Percentiles rank a stretch among this genome's conserved stretches.
Conservation (phyloP, 2,888 invertebrate species). For the Lysandra bellargus region DNA sequence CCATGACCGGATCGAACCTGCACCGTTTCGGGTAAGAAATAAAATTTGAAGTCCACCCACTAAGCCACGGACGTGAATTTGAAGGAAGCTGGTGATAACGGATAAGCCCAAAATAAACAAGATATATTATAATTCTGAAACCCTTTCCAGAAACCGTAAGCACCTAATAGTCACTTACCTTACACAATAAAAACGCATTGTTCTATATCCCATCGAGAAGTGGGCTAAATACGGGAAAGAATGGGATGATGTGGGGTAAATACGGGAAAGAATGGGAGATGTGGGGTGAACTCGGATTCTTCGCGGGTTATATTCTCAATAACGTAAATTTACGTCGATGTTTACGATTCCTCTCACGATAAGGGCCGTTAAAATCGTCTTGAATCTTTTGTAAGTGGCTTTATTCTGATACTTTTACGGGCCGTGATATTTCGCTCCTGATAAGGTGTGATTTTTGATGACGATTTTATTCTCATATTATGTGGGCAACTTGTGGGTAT, state of each 20-base stretch:
- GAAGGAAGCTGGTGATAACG: no score
- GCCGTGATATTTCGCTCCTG: background rate
- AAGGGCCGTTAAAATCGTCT: constrained; percentile 69
- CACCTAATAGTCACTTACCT: constrained; percentile 5
- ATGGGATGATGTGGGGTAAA: background rate
- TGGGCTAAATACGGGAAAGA: background rate
- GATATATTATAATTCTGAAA: background rate
- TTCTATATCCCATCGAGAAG: background rate
- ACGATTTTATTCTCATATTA: background rate
- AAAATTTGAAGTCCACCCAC: no score
- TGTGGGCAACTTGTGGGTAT: background rate
- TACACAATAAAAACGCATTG: background rate
- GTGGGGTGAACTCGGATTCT: background rate
- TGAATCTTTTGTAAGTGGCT: constrained; percentile 47
- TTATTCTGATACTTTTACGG: constrained; percentile 31
- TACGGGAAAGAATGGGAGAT: background rate
- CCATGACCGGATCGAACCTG: no score
- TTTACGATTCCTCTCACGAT: constrained; percentile 65
- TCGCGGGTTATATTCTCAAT: constrained; percentile 54
- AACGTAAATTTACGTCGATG: constrained; percentile 70
- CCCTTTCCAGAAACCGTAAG: background rate
- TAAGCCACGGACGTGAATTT: no score
- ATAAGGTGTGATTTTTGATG: constrained; percentile 14
- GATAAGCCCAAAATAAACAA: background rate
- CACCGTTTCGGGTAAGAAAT: no score